Conservation (phyloP, 1,140 invertebrate genomes). For the Leptinotarsa lineolata region DNA sequence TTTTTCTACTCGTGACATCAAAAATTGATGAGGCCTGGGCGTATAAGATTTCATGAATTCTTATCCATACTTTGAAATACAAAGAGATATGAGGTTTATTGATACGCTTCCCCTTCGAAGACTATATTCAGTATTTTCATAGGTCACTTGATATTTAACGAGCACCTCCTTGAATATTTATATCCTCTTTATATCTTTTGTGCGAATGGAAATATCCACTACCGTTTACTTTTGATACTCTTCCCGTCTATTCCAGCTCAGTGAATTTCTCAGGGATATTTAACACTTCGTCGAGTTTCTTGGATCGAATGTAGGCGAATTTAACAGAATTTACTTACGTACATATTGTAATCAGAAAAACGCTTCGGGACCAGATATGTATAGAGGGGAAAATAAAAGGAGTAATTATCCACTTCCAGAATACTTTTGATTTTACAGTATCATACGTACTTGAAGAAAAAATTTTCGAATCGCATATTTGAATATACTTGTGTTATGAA, state of each 20-base stretch:
- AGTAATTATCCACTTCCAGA: no score
- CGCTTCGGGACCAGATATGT: no score
- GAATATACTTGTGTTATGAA: no score
- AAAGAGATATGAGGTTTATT: slow-evolving; percentile 6
- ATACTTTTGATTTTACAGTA: no score
- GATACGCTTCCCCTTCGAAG: not conserved
- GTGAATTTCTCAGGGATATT: slow-evolving; percentile 30
- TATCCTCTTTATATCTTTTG: slow-evolving; percentile 36
- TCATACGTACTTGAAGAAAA: no score
- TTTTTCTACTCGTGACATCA: not conserved
- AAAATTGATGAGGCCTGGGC: not conserved
- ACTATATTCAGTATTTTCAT: slow-evolving; percentile 33
- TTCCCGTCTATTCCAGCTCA: slow-evolving; percentile 31
- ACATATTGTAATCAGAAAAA: not conserved
- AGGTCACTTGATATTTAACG: slow-evolving; percentile 43
- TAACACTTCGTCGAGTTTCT: not conserved
- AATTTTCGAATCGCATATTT: no score
- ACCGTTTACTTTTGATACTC: slow-evolving; percentile 36
- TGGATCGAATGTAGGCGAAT: not conserved
- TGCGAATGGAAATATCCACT: slow-evolving; percentile 40
- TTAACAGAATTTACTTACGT: not conserved
- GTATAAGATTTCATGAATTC: slow-evolving; percentile 9
- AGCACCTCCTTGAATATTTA: slow-evolving; percentile 40
- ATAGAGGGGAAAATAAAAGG: no score
- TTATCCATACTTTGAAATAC: not conserved